Evolutionary conservation across 2,888 invertebrate species (phyloP), one percentile per base, ranked within the genome.

Genomic region (Catocala fraxini): DNA sequence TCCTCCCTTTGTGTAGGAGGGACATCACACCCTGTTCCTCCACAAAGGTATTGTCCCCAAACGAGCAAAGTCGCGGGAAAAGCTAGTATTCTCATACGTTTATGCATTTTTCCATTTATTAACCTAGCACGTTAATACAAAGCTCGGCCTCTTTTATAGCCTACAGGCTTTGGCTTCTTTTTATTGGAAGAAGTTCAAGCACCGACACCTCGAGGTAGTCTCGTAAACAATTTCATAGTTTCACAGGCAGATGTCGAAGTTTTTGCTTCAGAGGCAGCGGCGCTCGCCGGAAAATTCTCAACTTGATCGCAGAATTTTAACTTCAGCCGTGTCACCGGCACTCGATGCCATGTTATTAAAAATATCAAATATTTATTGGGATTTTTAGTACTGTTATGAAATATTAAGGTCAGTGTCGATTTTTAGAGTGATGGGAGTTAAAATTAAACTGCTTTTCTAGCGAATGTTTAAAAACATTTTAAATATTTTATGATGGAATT

Each of bases 151-250:
- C 35, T 7, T 39, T 5, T 15, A 15, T 46, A 46, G 46, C 46
- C 15, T 13, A 15, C 46, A 7, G 46, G 12, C 6, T 45, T 15
- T 10, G 10, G 6, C 15, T 46, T 15, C 7, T 46, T 15, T 15
- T 54, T 46, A 15, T 35, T 9, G 13, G 10, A 33, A 35, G 60
- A 33, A 54, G 42, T 48, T 52, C 52, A 57, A 63, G 56, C 49
- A 41, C 48, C 57, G 57, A 65, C 71, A 59, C 77, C 65, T 73
- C 62, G 43, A 35, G 13, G 10, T 57, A 57, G 57, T 68, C 68
- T 63, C 63, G 72, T 77, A 75, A 82, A 80, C 79, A 75, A 73
- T 81, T 81, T 73, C 71, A 80, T 79, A 79, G 80, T 80, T 80
- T 75, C 71, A 79, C 68, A 70, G 75, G 68, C 77, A 80, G 69